A percentile compares a stretch with the other conserved stretches of the same genome.
These are phyloP conservation scores for Galago senegalensis DNA, from an alignment of 2,797 vertebrate genomes.

Conservation along the genomic window DNA sequence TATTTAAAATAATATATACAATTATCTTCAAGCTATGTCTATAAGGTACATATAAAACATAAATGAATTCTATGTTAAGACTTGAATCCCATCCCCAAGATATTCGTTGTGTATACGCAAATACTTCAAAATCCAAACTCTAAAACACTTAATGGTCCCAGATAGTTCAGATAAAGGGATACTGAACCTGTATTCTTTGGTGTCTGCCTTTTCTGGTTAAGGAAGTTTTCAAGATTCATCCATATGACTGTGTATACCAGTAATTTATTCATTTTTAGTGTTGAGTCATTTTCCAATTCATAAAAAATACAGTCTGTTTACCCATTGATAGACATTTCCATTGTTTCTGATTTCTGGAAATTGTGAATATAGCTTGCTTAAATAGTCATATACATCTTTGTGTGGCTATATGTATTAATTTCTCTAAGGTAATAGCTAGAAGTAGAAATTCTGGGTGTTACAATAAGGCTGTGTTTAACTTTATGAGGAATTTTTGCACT, in stretches of 20 bases:
- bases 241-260: background rate
- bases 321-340: background rate
- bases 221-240: background rate
- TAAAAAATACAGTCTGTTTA: background rate
- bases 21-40: background rate
- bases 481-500: background rate
- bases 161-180: background rate
- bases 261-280: background rate
- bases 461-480: background rate
- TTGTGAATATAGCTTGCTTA: background rate
- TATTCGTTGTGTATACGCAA: background rate
- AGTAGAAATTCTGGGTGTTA: background rate
- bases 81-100: background rate
- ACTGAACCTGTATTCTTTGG: background rate
- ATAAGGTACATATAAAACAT: background rate
- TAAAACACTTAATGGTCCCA: background rate
- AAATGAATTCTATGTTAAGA: background rate
- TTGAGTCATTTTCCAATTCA: background rate
- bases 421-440: background rate
- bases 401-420: background rate
- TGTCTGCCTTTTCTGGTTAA: background rate
- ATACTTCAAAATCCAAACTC: background rate
- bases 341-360: background rate
- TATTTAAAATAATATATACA: background rate
- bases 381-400: background rate